Percentiles rank a stretch among this genome's conserved stretches.
Conservation (phyloP, 1,140 invertebrate genomes). For the Panagrolaimus sp. region DNA sequence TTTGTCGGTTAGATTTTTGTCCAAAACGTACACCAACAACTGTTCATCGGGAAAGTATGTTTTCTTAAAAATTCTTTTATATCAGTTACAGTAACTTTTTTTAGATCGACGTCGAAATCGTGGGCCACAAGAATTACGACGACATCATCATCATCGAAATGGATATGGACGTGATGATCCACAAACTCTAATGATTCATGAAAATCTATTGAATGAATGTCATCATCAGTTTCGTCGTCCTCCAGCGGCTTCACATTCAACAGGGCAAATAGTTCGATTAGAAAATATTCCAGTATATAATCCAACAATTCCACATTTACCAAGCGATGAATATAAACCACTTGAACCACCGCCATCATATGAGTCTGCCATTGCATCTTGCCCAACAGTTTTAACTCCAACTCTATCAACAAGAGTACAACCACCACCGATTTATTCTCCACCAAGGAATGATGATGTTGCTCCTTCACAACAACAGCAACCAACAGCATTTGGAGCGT, state of each 20-base stretch:
- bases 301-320: constrained; percentile 23
- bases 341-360: constrained; percentile 43
- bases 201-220: constrained; percentile 39
- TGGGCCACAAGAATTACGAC: not conserved
- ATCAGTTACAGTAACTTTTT: not conserved
- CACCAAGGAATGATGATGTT: not conserved
- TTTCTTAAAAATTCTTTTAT: not conserved
- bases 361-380: constrained; percentile 25
- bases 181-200: constrained; percentile 20
- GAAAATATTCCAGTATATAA: constrained; percentile 41
- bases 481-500: too few species aligned
- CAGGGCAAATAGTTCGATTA: constrained; percentile 30
- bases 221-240: too few species aligned
- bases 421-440: constrained; percentile 18
- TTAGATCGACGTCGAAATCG: not conserved
- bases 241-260: not conserved
- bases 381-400: not conserved
- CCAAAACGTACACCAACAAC: constrained; percentile 19
- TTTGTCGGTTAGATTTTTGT: constrained; percentile 47
- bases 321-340: constrained; percentile 21
- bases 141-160: not conserved
- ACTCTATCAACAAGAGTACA: not conserved
- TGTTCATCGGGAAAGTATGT: not conserved
- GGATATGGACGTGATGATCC: not conserved
- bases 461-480: too few species aligned